Evolutionary conservation across 2,888 invertebrate species (phyloP).

Genomic region (Stenoptilia bipunctidactyla): DNA sequence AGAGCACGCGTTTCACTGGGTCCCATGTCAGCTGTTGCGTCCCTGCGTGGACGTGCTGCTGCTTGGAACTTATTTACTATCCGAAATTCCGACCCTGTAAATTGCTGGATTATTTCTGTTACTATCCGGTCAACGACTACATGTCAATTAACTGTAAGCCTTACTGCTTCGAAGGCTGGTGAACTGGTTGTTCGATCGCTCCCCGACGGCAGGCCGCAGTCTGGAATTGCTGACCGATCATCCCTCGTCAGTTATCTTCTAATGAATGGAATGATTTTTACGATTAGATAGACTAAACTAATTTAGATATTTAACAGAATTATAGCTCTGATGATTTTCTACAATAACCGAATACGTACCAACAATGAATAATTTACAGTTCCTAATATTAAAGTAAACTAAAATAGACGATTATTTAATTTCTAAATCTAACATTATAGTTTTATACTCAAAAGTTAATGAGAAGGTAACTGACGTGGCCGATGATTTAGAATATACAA

Average conservation of each 20-base stretch:
- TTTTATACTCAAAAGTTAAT: slow-evolving; percentile 28
- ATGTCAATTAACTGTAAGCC: slow-evolving; percentile 58
- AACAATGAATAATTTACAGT: slow-evolving; percentile 49
- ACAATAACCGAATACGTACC: slow-evolving; percentile 10
- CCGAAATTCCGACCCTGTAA: too few species aligned
- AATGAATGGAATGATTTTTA: slow-evolving; percentile 24
- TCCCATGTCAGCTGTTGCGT: too few species aligned
- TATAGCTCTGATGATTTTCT: slow-evolving; percentile 37
- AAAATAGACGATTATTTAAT: slow-evolving; percentile 33
- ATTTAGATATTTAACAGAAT: slow-evolving; percentile 3
- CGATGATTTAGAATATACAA: slow-evolving; percentile 9
- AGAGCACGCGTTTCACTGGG: too few species aligned
- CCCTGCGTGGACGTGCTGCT: too few species aligned
- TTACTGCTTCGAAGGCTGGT: slow-evolving; percentile 27
- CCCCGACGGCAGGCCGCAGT: background rate
- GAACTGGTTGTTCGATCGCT: background rate
- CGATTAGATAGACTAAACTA: slow-evolving; percentile 20
- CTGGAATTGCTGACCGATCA: slow-evolving; percentile 41
- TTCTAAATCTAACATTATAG: slow-evolving; percentile 29
- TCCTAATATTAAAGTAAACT: slow-evolving; percentile 51
- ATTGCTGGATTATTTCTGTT: too few species aligned
- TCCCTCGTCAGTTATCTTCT: slow-evolving; percentile 39
- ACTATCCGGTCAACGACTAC: too few species aligned
- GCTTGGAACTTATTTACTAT: too few species aligned
- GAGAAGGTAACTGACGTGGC: slow-evolving; percentile 29